A percentile compares a stretch with the other conserved stretches of the same genome.
These are phyloP conservation scores for Anoplolepis gracilipes DNA, from an alignment of 1,140 invertebrate genomes.

Conservation along the genomic window DNA sequence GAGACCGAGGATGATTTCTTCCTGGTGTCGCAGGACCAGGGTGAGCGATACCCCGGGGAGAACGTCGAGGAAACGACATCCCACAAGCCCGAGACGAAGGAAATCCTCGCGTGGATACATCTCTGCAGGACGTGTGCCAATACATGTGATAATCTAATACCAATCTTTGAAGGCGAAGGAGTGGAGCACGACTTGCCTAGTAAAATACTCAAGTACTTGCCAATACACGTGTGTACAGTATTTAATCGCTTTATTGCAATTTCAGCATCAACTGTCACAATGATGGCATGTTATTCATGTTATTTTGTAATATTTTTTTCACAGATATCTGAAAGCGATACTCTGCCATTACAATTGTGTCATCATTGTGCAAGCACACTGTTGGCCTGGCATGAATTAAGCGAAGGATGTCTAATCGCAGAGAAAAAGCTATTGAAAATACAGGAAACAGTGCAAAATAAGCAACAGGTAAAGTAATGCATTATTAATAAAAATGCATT, in stretches of 20 bases:
- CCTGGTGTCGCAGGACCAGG: conserved; percentile 50
- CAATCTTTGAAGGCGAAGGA: conserved; percentile 87
- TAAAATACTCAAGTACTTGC: conserved; percentile 88
- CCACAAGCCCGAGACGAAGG: background rate
- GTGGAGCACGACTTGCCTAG: conserved; percentile 85
- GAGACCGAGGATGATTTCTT: conserved; percentile 63
- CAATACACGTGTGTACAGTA: conserved; percentile 85
- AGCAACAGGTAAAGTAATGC: conserved; percentile 68
- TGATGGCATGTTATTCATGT: background rate
- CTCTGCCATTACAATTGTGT: conserved; percentile 88
- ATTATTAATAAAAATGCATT: no score
- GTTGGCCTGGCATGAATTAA: conserved; percentile 88
- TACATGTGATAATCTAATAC: conserved; percentile 84
- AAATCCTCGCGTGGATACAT: conserved; percentile 45
- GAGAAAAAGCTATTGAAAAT: conserved; percentile 85
- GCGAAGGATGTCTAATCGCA: conserved; percentile 86
- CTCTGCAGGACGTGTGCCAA: conserved; percentile 87
- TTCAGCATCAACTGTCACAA: background rate
- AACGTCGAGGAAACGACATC: conserved; percentile 28
- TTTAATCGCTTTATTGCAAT: background rate
- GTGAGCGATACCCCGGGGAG: conserved; percentile 1
- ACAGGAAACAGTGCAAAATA: conserved; percentile 69
- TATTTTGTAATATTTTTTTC: conserved; percentile 30
- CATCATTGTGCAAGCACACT: conserved; percentile 88
- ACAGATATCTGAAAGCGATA: conserved; percentile 87